phyloP scores from a whole-genome alignment of 2,888 invertebrate genomes.

The Philereme vetulata region DNA sequence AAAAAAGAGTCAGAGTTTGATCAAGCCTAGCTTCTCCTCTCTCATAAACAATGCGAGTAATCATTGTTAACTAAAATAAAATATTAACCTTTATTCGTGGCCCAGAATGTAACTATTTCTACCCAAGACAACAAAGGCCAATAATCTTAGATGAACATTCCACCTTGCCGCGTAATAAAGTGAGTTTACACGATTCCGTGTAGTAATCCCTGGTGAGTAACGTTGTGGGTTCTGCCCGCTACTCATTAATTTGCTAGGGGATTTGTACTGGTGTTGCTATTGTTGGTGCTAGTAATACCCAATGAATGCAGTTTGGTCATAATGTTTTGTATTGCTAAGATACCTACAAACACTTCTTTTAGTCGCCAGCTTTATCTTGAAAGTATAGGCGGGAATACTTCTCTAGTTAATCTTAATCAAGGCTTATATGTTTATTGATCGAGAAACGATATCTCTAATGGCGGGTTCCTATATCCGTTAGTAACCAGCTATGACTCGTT shows the following conservation, averaged over 20 bases:
- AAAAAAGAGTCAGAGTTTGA: no score
- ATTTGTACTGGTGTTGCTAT: slow-evolving; percentile 42
- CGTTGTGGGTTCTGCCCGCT: slow-evolving; percentile 50
- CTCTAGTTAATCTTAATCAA: no score
- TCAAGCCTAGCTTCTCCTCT: no score
- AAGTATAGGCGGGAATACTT: no score
- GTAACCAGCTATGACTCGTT: no score
- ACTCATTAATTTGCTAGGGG: slow-evolving; percentile 62
- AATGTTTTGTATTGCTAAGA: no score
- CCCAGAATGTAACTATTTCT: slow-evolving; percentile 20
- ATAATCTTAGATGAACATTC: slow-evolving; percentile 35
- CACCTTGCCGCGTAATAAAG: slow-evolving; percentile 46
- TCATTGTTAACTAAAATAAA: background rate
- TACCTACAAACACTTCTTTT: no score
- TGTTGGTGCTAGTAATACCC: slow-evolving; percentile 10
- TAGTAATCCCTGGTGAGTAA: slow-evolving; percentile 58
- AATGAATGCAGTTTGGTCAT: background rate
- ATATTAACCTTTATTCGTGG: slow-evolving; percentile 10
- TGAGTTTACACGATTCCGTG: slow-evolving; percentile 52
- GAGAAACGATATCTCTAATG: no score
- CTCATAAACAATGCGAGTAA: no score
- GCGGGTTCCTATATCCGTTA: no score
- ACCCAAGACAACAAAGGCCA: slow-evolving; percentile 27
- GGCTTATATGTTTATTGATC: no score
- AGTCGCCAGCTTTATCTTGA: no score